A percentile compares a stretch with the other conserved stretches of the same genome.
Evolutionary conservation across 2,888 invertebrate species (phyloP).

Genomic region (Reticulitermes lucifugus): DNA sequence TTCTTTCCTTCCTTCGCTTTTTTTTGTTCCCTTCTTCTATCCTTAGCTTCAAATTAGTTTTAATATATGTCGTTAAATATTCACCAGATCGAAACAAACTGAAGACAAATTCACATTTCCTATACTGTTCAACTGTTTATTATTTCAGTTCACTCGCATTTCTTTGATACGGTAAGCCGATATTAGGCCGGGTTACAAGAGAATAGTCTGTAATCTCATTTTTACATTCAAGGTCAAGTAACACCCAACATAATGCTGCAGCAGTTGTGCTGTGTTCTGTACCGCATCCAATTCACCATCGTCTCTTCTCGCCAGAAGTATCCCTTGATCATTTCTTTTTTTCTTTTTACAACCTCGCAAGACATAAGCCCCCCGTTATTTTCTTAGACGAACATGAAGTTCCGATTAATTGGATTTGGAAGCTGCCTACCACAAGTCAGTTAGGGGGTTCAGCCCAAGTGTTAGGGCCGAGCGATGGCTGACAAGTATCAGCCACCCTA

Average conservation of each 20-base stretch:
- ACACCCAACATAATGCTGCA: not conserved
- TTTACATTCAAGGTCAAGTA: not conserved
- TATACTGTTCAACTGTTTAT: too few species aligned
- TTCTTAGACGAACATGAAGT: conserved; percentile 31
- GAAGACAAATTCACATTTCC: too few species aligned
- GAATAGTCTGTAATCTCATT: too few species aligned
- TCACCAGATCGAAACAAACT: too few species aligned
- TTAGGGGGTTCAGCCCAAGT: not conserved
- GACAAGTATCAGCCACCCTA: not conserved
- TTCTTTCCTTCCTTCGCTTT: too few species aligned
- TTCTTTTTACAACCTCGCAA: not conserved
- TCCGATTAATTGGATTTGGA: conserved; percentile 45
- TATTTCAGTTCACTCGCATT: too few species aligned
- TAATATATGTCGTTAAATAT: too few species aligned
- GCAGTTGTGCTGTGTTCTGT: conserved; percentile 5
- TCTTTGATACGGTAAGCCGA: too few species aligned
- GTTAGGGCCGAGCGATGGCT: not conserved
- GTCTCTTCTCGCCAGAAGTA: not conserved
- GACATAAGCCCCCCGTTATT: conserved; percentile 45
- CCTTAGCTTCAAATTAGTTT: too few species aligned
- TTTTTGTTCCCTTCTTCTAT: too few species aligned
- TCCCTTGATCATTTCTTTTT: not conserved
- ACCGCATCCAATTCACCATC: not conserved
- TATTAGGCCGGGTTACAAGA: too few species aligned
- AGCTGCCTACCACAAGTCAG: conserved; percentile 8